Conservation (phyloP, 1,140 invertebrate genomes). For the Neodiprion fabricii region DNA sequence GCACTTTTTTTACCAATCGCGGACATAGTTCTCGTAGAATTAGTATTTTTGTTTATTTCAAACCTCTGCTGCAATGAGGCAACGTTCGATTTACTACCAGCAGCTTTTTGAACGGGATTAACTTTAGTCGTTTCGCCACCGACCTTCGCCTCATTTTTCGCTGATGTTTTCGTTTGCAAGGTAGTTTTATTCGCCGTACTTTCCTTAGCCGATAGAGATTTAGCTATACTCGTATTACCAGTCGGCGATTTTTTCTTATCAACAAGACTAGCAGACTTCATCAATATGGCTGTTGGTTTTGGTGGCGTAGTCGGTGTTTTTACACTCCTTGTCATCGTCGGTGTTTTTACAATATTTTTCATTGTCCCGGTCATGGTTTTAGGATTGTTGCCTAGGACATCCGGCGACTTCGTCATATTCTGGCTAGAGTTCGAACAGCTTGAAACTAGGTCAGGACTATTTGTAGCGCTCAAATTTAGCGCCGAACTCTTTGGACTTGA, state of each 20-base stretch:
- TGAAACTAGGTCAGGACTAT: slow-evolving; percentile 75
- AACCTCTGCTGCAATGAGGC: slow-evolving; percentile 79
- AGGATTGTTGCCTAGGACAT: slow-evolving; percentile 54
- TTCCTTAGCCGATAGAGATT: slow-evolving; percentile 43
- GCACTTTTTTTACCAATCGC: not conserved
- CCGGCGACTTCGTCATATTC: slow-evolving; percentile 65
- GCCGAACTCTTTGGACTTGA: slow-evolving; percentile 43
- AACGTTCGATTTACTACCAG: slow-evolving; percentile 70
- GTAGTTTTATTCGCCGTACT: slow-evolving; percentile 45
- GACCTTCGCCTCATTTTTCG: slow-evolving; percentile 52
- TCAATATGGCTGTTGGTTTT: slow-evolving; percentile 39
- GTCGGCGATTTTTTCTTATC: slow-evolving; percentile 49
- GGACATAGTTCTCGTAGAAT: slow-evolving; percentile 7
- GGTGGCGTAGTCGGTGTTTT: slow-evolving; percentile 38
- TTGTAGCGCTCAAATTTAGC: slow-evolving; percentile 42
- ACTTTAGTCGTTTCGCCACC: slow-evolving; percentile 46
- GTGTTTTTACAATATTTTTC: slow-evolving; percentile 37
- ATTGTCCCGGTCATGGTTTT: slow-evolving; percentile 29
- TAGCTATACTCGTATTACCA: slow-evolving; percentile 37
- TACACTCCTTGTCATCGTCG: slow-evolving; percentile 21
- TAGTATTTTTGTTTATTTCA: slow-evolving; percentile 58
- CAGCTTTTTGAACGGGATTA: slow-evolving; percentile 44
- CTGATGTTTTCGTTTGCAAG: slow-evolving; percentile 44
- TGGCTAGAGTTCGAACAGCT: slow-evolving; percentile 63
- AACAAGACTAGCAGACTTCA: slow-evolving; percentile 36